Evolutionary conservation across 2,113 vertebrate species (phyloP).

Genomic region (Panurus biarmicus): DNA sequence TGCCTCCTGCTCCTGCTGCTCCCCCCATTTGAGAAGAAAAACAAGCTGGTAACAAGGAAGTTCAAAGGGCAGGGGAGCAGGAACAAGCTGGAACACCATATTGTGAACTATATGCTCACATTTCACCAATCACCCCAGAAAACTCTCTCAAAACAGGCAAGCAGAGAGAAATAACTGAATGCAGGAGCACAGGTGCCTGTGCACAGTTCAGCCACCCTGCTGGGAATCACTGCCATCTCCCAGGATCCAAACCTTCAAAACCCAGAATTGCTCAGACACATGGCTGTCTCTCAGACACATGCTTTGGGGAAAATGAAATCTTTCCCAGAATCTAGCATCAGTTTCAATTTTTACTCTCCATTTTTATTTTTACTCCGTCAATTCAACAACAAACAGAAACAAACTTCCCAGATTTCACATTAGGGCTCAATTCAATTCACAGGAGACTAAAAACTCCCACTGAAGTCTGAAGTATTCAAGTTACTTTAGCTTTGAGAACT

Average conservation of each 20-base stretch:
- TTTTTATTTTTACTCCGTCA: neutral
- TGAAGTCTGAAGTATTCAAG: neutral
- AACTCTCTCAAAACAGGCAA: neutral
- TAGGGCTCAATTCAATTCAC: neutral
- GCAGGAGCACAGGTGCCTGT: neutral
- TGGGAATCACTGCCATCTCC: neutral
- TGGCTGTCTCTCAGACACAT: neutral
- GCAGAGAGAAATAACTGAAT: neutral
- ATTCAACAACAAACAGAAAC: neutral
- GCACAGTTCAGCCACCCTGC: neutral
- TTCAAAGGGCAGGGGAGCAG: neutral
- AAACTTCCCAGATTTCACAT: neutral
- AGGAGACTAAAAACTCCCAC: neutral
- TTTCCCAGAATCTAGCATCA: neutral
- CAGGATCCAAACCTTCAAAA: neutral
- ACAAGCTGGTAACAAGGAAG: neutral
- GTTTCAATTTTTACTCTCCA: neutral
- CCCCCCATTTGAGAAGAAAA: fast-evolving
- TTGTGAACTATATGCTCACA: neutral
- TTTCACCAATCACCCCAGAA: neutral
- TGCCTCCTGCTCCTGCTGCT: neutral
- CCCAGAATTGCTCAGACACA: neutral
- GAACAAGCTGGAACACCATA: neutral
- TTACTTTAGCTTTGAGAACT: neutral
- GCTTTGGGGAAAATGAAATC: neutral